A percentile compares a stretch with the other conserved stretches of the same genome.
phyloP scores from a whole-genome alignment of 2,888 invertebrate genomes.

The Hydroisotoma schaefferi region DNA sequence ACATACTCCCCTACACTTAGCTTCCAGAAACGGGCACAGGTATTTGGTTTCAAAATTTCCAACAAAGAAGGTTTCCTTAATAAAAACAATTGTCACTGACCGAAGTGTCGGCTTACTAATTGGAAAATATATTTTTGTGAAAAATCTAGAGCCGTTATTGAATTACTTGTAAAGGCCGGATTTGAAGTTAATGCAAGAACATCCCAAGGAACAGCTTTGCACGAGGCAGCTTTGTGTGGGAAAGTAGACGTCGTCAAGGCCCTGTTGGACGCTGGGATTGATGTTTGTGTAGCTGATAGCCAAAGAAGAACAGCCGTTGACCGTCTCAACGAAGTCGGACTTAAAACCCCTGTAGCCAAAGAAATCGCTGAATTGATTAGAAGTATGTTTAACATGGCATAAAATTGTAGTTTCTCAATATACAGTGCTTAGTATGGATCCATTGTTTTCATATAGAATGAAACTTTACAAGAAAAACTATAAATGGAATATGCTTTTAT shows the following conservation, averaged over 20 bases:
- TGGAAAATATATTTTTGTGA: background rate
- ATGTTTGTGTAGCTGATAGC: conserved; percentile 72
- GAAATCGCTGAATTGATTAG: conserved; percentile 80
- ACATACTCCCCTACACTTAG: conserved; percentile 86
- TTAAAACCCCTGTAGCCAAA: conserved; percentile 82
- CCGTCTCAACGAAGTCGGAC: conserved; percentile 67
- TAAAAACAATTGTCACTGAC: too few species aligned
- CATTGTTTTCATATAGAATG: too few species aligned
- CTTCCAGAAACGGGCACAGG: conserved; percentile 88
- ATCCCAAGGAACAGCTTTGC: conserved; percentile 81
- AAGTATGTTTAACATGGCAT: conserved; percentile 69
- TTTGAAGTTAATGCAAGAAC: conserved; percentile 84
- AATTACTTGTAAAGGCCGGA: conserved; percentile 75
- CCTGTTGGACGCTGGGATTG: conserved; percentile 75
- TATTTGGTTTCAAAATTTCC: conserved; percentile 51
- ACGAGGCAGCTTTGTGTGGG: conserved; percentile 89
- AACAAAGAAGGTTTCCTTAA: too few species aligned
- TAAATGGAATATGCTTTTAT: too few species aligned
- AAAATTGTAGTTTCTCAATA: too few species aligned
- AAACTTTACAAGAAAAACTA: too few species aligned
- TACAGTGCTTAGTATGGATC: too few species aligned
- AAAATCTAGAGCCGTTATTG: conserved; percentile 68
- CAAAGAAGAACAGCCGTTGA: conserved; percentile 81
- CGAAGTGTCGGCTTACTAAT: too few species aligned
- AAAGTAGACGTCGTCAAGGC: conserved; percentile 82